A percentile compares a stretch with the other conserved stretches of the same genome.
Conservation (phyloP, 2,888 invertebrate species). For the Ormyrus pomaceus region DNA sequence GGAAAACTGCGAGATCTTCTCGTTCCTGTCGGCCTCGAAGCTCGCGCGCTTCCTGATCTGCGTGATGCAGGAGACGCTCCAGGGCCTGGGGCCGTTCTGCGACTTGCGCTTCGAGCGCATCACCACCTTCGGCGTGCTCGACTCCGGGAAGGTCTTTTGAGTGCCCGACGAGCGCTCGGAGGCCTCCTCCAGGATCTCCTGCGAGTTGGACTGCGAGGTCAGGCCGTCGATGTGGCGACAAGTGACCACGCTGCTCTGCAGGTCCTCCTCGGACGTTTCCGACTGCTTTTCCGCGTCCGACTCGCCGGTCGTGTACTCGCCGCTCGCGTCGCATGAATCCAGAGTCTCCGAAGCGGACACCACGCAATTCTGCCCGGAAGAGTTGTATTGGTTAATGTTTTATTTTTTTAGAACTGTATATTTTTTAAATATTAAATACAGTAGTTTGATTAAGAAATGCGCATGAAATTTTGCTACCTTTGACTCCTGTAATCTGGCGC, state of each 20-base stretch:
- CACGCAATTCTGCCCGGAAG: constrained; percentile 60
- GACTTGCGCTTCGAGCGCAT: constrained; percentile 80
- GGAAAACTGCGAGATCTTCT: constrained; percentile 80
- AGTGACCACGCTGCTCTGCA: constrained; percentile 81
- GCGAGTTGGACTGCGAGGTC: constrained; percentile 70
- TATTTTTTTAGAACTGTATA: not conserved
- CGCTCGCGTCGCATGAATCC: constrained; percentile 92
- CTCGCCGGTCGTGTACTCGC: constrained; percentile 89
- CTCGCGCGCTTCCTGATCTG: constrained; percentile 77
- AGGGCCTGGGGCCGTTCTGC: constrained; percentile 81
- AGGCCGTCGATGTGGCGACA: constrained; percentile 76
- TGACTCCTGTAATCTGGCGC: not conserved
- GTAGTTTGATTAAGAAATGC: no score
- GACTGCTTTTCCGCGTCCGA: constrained; percentile 83
- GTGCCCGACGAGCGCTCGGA: constrained; percentile 52
- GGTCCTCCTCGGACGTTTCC: constrained; percentile 75
- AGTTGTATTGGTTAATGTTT: not conserved
- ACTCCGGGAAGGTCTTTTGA: constrained; percentile 58
- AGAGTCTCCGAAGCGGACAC: constrained; percentile 76
- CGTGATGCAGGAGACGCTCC: constrained; percentile 92
- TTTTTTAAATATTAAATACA: no score
- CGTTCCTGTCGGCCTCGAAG: constrained; percentile 64
- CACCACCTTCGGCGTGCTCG: constrained; percentile 78
- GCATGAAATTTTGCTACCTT: no score
- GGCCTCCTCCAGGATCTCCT: constrained; percentile 72